phyloP scores from a whole-genome alignment of 2,113 vertebrate species.

The Lasiurus cinereus region DNA sequence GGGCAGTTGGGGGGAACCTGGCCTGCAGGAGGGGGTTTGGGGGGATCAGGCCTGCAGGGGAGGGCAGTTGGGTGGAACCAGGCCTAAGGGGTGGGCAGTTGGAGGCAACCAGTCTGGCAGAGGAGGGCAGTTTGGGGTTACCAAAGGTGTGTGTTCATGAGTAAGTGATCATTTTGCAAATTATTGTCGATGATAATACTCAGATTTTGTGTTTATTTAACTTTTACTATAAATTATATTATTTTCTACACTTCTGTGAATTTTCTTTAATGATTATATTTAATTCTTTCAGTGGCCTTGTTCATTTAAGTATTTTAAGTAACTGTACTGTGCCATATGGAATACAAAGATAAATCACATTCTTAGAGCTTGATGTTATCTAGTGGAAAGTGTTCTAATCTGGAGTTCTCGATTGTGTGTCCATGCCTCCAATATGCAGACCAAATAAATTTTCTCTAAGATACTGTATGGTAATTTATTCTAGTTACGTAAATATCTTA shows the following conservation, averaged over 20 bases:
- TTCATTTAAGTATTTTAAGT: not conserved
- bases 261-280: conserved; percentile 14
- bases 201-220: not conserved
- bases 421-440: not conserved
- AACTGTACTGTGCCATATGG: not conserved
- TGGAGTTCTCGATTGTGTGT: not conserved
- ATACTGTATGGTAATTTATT: not conserved
- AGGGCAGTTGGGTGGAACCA: too few relatives aligned
- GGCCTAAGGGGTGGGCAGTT: too few relatives aligned
- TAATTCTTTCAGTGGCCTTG: not conserved
- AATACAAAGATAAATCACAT: not conserved
- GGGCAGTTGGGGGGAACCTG: too few relatives aligned
- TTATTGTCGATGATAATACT: not conserved
- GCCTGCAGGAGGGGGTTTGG: too few relatives aligned
- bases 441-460: not conserved
- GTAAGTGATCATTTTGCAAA: not conserved
- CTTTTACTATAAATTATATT: not conserved
- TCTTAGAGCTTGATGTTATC: not conserved
- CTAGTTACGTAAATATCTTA: not conserved
- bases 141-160: not conserved
- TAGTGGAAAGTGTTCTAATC: not conserved
- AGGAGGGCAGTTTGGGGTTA: too few relatives aligned
- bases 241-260: not conserved
- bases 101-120: too few relatives aligned
- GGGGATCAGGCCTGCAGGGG: too few relatives aligned